These are phyloP conservation scores for Papilio demoleus DNA, from an alignment of 2,888 invertebrate genomes.

Conservation along the genomic window DNA sequence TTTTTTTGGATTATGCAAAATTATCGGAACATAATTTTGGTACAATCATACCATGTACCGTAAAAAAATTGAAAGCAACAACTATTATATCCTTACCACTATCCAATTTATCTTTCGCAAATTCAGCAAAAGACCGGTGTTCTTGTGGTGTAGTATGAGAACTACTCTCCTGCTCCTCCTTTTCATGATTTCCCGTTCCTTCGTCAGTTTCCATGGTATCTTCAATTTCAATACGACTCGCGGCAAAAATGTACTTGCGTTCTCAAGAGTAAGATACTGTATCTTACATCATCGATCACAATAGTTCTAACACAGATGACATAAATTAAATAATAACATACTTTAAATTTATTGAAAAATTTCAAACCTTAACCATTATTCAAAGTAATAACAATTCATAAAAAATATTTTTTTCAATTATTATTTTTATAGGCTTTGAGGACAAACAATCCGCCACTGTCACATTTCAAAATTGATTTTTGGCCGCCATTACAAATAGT, in stretches of 20 bases:
- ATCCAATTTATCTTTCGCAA: conserved; percentile 78
- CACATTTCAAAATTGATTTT: conserved; percentile 81
- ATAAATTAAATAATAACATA: conserved; percentile 38
- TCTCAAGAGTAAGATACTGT: conserved; percentile 53
- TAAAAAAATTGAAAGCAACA: too few relatives aligned
- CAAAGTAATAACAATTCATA: conserved; percentile 21
- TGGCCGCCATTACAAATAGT: conserved; percentile 67
- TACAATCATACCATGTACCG: too few relatives aligned
- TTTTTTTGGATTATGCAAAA: not conserved
- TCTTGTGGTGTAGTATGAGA: conserved; percentile 77
- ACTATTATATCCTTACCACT: too few relatives aligned
- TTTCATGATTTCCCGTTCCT: conserved; percentile 63
- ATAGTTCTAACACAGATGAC: conserved; percentile 50
- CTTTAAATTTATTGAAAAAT: not conserved
- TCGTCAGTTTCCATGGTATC: conserved; percentile 69
- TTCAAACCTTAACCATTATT: not conserved
- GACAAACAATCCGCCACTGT: conserved; percentile 49
- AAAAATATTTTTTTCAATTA: conserved; percentile 21
- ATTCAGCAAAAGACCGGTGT: conserved; percentile 77
- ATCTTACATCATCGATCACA: conserved; percentile 80
- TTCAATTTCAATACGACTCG: conserved; percentile 43
- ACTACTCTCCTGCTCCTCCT: conserved; percentile 74
- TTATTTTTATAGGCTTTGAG: conserved; percentile 35
- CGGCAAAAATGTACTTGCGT: conserved; percentile 52
- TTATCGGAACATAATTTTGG: not conserved